Percentiles rank a stretch among this genome's conserved stretches.
Conservation (phyloP, 2,797 vertebrate genomes). For the Pangasius mekongensis region DNA sequence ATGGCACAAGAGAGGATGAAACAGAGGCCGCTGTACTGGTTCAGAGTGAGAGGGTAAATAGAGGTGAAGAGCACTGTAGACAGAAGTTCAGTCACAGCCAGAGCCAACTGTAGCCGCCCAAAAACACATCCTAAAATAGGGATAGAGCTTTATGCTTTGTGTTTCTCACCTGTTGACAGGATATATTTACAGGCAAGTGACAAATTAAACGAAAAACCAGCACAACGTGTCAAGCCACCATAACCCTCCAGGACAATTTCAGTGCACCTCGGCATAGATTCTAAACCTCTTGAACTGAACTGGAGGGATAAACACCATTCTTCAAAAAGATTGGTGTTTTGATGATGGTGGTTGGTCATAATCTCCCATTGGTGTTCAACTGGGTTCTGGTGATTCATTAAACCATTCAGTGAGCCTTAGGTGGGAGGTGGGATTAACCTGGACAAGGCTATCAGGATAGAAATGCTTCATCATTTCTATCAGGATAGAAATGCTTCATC, state of each 20-base stretch:
- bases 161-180: neutral
- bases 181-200: neutral
- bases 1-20: slow-evolving; percentile 62
- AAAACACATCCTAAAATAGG: slow-evolving; percentile 57
- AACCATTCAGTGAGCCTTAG: neutral
- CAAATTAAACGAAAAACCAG: neutral
- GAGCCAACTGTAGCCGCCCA: slow-evolving; percentile 58
- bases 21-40: slow-evolving; percentile 57
- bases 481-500: neutral
- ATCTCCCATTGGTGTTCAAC: too few species aligned
- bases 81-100: slow-evolving; percentile 61
- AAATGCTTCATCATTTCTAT: neutral
- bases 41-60: slow-evolving; percentile 63
- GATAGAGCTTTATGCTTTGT: slow-evolving; percentile 6
- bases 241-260: neutral
- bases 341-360: neutral
- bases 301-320: neutral
- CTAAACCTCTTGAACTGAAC: neutral
- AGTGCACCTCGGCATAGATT: neutral
- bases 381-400: neutral
- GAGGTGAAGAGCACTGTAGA: slow-evolving; percentile 59
- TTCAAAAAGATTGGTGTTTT: neutral
- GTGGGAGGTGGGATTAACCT: neutral
- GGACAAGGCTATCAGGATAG: neutral
- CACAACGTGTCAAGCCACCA: neutral